These are phyloP conservation scores for Ctenoplectra terminalis DNA, from an alignment of 1,140 invertebrate species.

Conservation along the genomic window DNA sequence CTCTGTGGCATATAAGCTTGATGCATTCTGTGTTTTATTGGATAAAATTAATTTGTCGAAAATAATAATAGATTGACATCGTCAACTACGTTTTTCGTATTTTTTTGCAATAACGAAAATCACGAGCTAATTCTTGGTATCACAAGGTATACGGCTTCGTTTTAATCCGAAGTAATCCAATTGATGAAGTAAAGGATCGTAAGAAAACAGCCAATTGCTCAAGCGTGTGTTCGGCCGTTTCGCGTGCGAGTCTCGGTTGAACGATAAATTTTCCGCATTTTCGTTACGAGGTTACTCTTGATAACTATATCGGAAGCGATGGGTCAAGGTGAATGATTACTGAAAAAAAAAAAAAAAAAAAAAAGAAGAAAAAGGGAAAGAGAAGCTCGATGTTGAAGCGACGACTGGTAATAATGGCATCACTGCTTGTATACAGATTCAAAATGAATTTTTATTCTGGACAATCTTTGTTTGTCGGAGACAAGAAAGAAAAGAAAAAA, in stretches of 20 bases:
- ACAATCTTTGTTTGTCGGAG: constrained; percentile 45
- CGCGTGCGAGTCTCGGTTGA: not conserved
- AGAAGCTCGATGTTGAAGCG: constrained; percentile 23
- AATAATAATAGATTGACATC: not conserved
- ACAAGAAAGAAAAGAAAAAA: constrained; percentile 4
- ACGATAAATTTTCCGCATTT: constrained; percentile 15
- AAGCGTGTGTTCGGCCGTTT: not conserved
- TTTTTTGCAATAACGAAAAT: constrained; percentile 11
- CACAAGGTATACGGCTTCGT: constrained; percentile 35
- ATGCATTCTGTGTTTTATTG: not conserved
- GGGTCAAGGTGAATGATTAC: not conserved
- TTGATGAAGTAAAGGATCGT: constrained; percentile 18
- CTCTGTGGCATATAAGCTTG: not conserved
- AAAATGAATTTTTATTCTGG: constrained; percentile 62
- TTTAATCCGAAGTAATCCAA: constrained; percentile 35
- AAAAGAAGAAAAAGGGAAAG: not conserved
- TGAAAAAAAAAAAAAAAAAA: not conserved
- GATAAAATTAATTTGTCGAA: not conserved
- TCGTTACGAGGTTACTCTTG: not conserved
- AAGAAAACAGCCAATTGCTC: constrained; percentile 5
- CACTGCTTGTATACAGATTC: constrained; percentile 57
- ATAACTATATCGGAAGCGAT: not conserved
- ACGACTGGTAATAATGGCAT: constrained; percentile 61
- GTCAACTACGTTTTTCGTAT: no score
- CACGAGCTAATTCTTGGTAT: constrained; percentile 4